These are phyloP conservation scores for Distichodus sexfasciatus DNA, from an alignment of 2,797 vertebrate species.

Conservation along the genomic window DNA sequence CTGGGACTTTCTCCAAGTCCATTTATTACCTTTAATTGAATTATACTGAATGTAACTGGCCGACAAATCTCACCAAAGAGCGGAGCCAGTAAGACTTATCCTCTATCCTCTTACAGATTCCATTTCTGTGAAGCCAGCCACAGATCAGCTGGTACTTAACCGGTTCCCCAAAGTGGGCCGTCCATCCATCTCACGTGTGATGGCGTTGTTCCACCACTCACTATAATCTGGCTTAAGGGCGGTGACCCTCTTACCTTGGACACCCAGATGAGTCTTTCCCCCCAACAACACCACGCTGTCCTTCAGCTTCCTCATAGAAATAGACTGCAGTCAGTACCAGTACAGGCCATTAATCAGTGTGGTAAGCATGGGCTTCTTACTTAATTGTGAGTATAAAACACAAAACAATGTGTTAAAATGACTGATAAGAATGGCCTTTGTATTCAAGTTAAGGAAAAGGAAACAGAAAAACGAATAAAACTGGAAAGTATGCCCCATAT, in stretches of 20 bases:
- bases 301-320: constrained; percentile 1
- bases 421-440: too few relatives aligned
- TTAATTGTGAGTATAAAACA: constrained; percentile 21
- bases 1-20: neutral
- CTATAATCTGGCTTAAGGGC: constrained; percentile 24
- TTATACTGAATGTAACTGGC: neutral
- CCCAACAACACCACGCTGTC: neutral
- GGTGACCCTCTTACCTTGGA: neutral
- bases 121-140: constrained; percentile 8
- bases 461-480: too few relatives aligned
- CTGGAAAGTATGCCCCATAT: too few relatives aligned
- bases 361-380: neutral
- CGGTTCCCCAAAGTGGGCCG: constrained; percentile 2
- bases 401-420: neutral
- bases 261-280: neutral
- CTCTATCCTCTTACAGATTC: constrained; percentile 18
- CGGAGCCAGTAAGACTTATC: neutral
- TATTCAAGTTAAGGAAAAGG: too few relatives aligned
- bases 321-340: constrained; percentile 5
- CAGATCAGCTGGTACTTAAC: constrained; percentile 1
- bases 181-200: constrained; percentile 13
- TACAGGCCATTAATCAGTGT: constrained; percentile 15
- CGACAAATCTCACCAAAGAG: neutral
- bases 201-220: neutral
- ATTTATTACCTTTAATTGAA: neutral